Percentiles rank a stretch among this genome's conserved stretches.
phyloP scores from a whole-genome alignment of 2,113 vertebrate genomes.

The Pontoporia blainvillei region DNA sequence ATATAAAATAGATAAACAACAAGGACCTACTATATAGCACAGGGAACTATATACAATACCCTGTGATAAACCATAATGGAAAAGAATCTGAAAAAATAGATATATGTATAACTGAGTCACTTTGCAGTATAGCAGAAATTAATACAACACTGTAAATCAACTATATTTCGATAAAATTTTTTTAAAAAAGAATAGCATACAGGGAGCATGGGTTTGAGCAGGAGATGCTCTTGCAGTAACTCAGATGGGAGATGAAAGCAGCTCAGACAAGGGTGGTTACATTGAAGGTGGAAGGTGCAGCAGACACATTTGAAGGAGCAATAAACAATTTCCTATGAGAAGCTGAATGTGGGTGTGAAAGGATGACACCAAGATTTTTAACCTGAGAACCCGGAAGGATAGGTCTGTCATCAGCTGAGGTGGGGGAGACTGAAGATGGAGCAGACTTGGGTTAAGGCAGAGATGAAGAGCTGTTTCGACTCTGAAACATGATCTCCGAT shows the following conservation, averaged over 20 bases:
- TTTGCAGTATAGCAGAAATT: not conserved
- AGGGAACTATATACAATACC: not conserved
- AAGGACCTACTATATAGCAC: not conserved
- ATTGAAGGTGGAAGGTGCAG: not conserved
- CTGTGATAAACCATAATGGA: not conserved
- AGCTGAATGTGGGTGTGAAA: fast-evolving
- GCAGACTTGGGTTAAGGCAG: no score
- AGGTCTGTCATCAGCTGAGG: not conserved
- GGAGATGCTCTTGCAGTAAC: not conserved
- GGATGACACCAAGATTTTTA: not conserved
- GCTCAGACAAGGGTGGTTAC: not conserved
- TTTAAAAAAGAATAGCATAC: not conserved
- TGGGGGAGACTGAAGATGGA: not conserved
- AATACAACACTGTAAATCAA: not conserved
- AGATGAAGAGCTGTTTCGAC: not conserved
- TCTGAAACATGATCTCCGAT: not conserved
- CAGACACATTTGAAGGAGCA: not conserved
- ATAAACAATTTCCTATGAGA: not conserved
- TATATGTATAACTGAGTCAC: not conserved
- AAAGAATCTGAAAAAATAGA: not conserved
- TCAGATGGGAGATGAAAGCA: not conserved
- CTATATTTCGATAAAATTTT: not conserved
- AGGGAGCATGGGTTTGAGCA: not conserved
- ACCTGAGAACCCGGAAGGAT: not conserved
- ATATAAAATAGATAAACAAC: not conserved